These are phyloP conservation scores for Struthidea cinerea DNA, from an alignment of 2,113 vertebrate genomes.

Conservation along the genomic window DNA sequence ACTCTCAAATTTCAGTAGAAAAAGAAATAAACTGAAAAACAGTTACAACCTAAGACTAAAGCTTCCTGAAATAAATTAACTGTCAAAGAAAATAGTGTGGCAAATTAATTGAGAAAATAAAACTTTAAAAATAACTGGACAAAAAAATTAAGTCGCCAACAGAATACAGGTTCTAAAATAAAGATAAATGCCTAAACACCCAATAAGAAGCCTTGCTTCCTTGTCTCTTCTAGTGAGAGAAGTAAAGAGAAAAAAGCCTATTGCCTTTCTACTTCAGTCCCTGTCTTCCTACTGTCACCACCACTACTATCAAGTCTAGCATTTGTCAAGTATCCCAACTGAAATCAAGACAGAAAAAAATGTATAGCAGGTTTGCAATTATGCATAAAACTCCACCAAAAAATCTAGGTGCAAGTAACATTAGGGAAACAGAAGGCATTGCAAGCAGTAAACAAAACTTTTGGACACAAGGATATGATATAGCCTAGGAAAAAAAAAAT, in stretches of 20 bases:
- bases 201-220: neutral
- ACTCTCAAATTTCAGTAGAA: neutral
- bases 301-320: neutral
- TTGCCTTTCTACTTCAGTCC: neutral
- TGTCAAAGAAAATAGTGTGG: neutral
- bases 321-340: neutral
- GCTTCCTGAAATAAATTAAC: neutral
- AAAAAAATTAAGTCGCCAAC: neutral
- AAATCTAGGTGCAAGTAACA: neutral
- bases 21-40: neutral
- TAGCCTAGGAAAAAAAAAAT: neutral
- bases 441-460: neutral
- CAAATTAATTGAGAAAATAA: accelerated
- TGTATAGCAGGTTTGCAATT: neutral
- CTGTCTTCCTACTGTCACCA: neutral
- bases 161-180: neutral
- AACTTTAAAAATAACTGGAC: neutral
- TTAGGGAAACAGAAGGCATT: neutral
- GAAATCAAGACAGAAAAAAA: neutral
- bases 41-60: neutral
- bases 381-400: neutral
- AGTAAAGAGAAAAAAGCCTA: neutral
- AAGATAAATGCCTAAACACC: neutral
- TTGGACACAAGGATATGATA: neutral
- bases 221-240: neutral